phyloP scores from a whole-genome alignment of 2,888 invertebrate genomes.

The Oscheius sp. region DNA sequence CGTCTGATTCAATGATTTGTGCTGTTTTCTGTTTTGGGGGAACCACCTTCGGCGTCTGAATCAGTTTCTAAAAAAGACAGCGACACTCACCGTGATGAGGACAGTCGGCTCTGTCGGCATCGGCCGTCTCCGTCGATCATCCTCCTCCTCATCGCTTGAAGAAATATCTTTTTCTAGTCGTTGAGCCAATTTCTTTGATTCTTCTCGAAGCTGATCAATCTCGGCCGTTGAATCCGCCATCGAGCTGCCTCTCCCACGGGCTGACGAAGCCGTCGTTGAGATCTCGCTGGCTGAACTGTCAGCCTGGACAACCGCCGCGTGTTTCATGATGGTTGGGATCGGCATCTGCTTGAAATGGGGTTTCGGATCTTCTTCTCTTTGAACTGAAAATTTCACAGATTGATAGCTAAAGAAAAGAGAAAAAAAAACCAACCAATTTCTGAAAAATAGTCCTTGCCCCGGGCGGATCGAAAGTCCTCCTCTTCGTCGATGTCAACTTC shows the following conservation, averaged over 20 bases:
- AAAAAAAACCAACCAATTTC: slow-evolving; percentile 30
- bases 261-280: slow-evolving; percentile 1
- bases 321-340: slow-evolving; percentile 15
- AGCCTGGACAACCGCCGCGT: slow-evolving; percentile 1
- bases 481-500: slow-evolving; percentile 50
- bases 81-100: slow-evolving; percentile 25
- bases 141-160: not conserved
- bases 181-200: not conserved
- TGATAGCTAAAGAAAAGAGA: not conserved
- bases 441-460: slow-evolving; percentile 14
- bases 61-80: not conserved
- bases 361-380: slow-evolving; percentile 16
- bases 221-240: slow-evolving; percentile 16
- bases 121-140: not conserved
- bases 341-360: slow-evolving; percentile 19
- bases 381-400: slow-evolving; percentile 2
- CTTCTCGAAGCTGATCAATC: slow-evolving; percentile 18
- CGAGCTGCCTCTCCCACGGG: not conserved
- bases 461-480: slow-evolving; percentile 14
- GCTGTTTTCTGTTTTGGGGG: not conserved
- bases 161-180: not conserved
- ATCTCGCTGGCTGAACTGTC: slow-evolving; percentile 22
- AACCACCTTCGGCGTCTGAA: slow-evolving; percentile 6
- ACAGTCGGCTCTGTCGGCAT: slow-evolving; percentile 34
- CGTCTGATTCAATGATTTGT: slow-evolving; percentile 1